These are phyloP conservation scores for Drosophila mercatorum DNA, from an alignment of 2,888 invertebrate species.

Conservation along the genomic window DNA sequence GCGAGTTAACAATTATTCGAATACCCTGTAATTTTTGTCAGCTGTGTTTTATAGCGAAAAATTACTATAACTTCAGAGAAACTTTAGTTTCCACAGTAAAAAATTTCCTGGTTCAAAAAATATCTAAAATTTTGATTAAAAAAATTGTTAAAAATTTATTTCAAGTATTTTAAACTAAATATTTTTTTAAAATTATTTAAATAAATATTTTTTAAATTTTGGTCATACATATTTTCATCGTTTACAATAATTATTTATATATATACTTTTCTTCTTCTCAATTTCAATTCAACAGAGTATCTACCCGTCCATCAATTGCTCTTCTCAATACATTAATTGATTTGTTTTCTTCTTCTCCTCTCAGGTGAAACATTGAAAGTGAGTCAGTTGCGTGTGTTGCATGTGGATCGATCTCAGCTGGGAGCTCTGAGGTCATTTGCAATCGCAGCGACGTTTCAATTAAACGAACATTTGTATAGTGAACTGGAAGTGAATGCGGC, in stretches of 20 bases:
- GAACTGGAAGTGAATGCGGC: constrained; percentile 29
- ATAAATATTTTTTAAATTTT: no score
- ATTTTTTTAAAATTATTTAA: no score
- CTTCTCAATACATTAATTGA: constrained; percentile 24
- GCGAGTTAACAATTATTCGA: constrained; percentile 16
- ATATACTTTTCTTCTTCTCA: not conserved
- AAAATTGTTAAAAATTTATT: not conserved
- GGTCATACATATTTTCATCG: no score
- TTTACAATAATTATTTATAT: not conserved
- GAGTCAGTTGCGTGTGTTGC: constrained; percentile 49
- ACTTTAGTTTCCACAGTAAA: no score
- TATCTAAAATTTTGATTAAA: no score
- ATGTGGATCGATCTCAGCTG: constrained; percentile 36
- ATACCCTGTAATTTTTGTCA: constrained; percentile 19
- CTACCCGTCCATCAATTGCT: not conserved
- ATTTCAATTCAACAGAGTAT: constrained; percentile 4
- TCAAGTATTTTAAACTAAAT: not conserved
- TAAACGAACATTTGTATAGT: constrained; percentile 32
- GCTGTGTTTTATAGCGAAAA: no score
- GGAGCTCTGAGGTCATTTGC: constrained; percentile 39
- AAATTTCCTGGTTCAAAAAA: no score
- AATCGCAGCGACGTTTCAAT: constrained; percentile 34
- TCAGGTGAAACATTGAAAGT: constrained; percentile 46
- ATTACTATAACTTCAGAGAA: no score
- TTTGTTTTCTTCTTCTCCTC: constrained; percentile 21